These are phyloP conservation scores for Triops cancriformis DNA, from an alignment of 1,140 invertebrate species.

Conservation along the genomic window DNA sequence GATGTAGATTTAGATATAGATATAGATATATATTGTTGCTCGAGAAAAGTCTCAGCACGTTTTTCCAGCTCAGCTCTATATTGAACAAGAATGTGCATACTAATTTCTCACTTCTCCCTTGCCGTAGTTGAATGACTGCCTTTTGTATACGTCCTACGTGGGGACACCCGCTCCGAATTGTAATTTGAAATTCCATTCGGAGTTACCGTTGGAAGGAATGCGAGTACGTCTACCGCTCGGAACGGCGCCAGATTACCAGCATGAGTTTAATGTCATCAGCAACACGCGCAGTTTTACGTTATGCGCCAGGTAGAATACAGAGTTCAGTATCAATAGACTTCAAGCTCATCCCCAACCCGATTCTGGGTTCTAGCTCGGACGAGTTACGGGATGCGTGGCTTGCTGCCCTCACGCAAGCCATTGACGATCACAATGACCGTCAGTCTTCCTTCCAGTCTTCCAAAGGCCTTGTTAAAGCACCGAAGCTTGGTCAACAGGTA, in stretches of 20 bases:
- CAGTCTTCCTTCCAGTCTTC: slow-evolving; percentile 34
- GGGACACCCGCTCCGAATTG: slow-evolving; percentile 37
- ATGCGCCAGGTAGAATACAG: slow-evolving; percentile 49
- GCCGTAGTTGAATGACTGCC: slow-evolving; percentile 58
- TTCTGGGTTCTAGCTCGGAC: slow-evolving; percentile 36
- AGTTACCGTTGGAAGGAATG: slow-evolving; percentile 54
- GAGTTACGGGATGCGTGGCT: slow-evolving; percentile 60
- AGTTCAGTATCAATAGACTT: slow-evolving; percentile 30
- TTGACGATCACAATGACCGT: slow-evolving; percentile 48
- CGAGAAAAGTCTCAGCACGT: not conserved
- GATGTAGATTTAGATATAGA: too few species aligned
- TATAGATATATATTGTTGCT: too few species aligned
- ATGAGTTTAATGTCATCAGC: slow-evolving; percentile 53
- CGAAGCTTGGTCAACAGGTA: slow-evolving; percentile 36
- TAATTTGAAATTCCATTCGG: slow-evolving; percentile 50
- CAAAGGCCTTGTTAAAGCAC: slow-evolving; percentile 33
- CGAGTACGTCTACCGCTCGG: slow-evolving; percentile 45
- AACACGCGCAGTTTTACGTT: slow-evolving; percentile 58
- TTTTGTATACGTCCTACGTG: slow-evolving; percentile 53
- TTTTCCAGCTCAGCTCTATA: too few species aligned
- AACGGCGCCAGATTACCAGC: slow-evolving; percentile 44
- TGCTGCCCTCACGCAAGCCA: slow-evolving; percentile 51
- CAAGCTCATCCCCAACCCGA: slow-evolving; percentile 16
- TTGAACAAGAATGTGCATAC: too few species aligned
- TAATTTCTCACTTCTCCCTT: too few species aligned